Base-by-base conservation (phyloP, 1,140 invertebrate genomes). In the Antheraea pernyi region DNA sequence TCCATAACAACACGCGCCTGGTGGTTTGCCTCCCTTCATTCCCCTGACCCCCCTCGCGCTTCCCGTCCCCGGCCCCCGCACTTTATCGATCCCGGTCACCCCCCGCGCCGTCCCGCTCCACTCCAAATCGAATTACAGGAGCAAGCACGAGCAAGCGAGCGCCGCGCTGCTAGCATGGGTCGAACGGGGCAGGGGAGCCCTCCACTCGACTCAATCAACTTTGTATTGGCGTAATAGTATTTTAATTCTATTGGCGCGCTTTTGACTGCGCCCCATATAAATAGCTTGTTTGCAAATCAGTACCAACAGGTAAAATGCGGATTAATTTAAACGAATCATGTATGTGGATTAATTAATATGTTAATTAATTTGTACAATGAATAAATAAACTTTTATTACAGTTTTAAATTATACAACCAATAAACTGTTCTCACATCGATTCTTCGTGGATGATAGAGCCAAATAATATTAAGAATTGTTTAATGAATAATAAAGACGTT, bases 101-200 rank as follows among this genome's bases (percentile, higher is more conserved):
- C 76, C 70, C 79, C 79, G 65, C 48, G 8, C 72, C 75, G 68
- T 80, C 81, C 77, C 83, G 66, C 82, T 63, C 81, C 85, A 82
- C 86, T 86, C 89, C 88, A 91, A 91, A 91, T 91, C 89, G 88
- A 91, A 89, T 90, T 91, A 90, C 89, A 89, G 83, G 85, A 86
- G 85, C 85, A 69, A 71, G 67, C 73, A 69, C 74, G 74, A 81
- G 82, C 81, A 74, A 78, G 81, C 79, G 80, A 77, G 76, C 74
- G 61, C 19, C 3, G 76, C 74, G 61, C 19, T 3, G 53, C 58
- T 67, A 62, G 48, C 61, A 58, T 46, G 65, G 48, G 59, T 61
- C 19, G 66, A 67, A 63, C 67, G 75, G 46, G 67, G 58, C 42
- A 46, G 71, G 66, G 72, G 70, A 65, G 73, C 69, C 75, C 78